Evolutionary conservation across 1,140 invertebrate species (phyloP).

Genomic region (Lineus longissimus): DNA sequence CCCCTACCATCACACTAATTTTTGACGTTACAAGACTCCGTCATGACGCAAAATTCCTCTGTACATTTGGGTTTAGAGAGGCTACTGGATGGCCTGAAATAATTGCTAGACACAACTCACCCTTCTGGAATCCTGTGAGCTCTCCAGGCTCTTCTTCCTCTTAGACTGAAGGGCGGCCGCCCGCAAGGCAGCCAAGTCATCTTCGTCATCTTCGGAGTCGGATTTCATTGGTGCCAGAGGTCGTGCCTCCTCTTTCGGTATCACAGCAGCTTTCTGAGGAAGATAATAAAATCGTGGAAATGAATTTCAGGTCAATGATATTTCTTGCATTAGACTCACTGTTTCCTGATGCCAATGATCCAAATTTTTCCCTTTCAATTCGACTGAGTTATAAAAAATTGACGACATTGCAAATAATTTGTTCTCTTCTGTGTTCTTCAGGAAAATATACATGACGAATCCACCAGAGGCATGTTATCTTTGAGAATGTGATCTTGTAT

Average conservation of each 20-base stretch:
- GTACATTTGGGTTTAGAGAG: too few species aligned
- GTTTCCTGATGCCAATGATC: not conserved
- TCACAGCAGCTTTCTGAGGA: not conserved
- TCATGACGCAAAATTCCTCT: too few species aligned
- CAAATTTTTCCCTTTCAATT: not conserved
- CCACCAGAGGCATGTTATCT: too few species aligned
- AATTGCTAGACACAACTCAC: not conserved
- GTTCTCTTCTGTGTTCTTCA: too few species aligned
- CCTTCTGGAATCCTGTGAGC: not conserved
- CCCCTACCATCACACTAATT: too few species aligned
- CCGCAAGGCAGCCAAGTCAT: slow-evolving; percentile 16
- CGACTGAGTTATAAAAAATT: too few species aligned
- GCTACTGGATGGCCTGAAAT: too few species aligned
- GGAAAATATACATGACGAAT: too few species aligned
- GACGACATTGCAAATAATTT: too few species aligned
- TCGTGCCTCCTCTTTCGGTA: not conserved
- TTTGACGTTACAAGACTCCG: too few species aligned
- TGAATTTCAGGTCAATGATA: not conserved
- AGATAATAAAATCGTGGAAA: not conserved
- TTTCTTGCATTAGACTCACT: not conserved
- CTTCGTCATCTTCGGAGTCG: not conserved
- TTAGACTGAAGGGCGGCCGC: slow-evolving; percentile 14
- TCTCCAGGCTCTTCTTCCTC: not conserved
- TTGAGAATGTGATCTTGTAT: too few species aligned
- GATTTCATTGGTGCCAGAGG: not conserved